Evolutionary conservation across 2,888 invertebrate genomes (phyloP), one percentile per base, ranked within the genome.

Genomic region (Fragum fragum): DNA sequence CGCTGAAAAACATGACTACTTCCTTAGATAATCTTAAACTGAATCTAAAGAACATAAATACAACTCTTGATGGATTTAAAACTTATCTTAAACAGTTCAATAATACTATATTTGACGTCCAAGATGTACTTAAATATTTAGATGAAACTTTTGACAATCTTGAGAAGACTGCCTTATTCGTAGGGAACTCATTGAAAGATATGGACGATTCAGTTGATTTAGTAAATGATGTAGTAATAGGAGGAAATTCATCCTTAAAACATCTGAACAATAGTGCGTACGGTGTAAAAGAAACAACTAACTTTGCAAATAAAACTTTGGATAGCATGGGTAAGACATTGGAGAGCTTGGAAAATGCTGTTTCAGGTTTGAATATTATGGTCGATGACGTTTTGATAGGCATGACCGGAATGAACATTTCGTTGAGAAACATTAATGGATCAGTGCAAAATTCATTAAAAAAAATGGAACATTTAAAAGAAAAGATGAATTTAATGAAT

Each of bases 11-110:
- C 39, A 86, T 86, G 81, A 81, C 79, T 6, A 23, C 57, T 1
- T 86, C 86, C 7, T 68, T 86, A 32, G 73, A 73, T 28, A 86
- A 86, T 66, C 59, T 86, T 14, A 86, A 86, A 61, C n/a, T 55
- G 14, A 86, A 86, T 68, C 57, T 86, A 26, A 55, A 73, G 14
- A 74, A 70, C 36, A 83, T 86, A 9, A 86, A 83, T 28, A 32
- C 70, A 42, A 86, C 83, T 21, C 66, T 86, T 57, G 72, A 71
- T 11, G 73, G 29, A 7, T 81, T 86, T 32, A 86, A 81, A 66
- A 47, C 42, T 1, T 86, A 83, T 26, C 53, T 86, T 1, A 73
- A 75, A 42, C 68, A 70, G 32, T 79, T 86, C 55, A 76, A 78
- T 36, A 77, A 76, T 32, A 81, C 79, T 0, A 61, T 83, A 14